Conservation (phyloP, 2,113 vertebrate species). For the Cyanocitta stelleri region DNA sequence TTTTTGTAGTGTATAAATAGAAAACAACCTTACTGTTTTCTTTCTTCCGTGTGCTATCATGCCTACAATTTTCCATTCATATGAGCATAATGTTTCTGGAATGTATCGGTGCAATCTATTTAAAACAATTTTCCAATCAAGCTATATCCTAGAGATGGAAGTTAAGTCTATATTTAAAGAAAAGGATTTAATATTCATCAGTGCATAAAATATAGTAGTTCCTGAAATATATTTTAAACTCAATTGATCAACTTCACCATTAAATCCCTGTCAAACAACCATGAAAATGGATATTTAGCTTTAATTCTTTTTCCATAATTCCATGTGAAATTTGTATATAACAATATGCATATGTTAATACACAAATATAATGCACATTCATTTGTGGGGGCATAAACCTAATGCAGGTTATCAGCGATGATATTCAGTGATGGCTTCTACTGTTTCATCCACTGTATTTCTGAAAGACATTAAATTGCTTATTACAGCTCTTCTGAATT, state of each 20-base stretch:
- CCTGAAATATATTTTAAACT: conserved; percentile 35
- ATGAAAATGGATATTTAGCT: background rate
- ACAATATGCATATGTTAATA: background rate
- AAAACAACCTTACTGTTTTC: background rate
- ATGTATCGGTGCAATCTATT: background rate
- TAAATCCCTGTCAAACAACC: background rate
- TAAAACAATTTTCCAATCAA: conserved; percentile 55
- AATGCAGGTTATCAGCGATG: background rate
- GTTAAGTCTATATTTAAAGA: conserved; percentile 34
- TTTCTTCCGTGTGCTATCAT: background rate
- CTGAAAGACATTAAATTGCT: background rate
- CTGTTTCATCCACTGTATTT: background rate
- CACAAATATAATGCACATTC: background rate
- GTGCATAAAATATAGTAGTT: conserved; percentile 34
- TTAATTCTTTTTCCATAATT: background rate
- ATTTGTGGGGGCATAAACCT: background rate
- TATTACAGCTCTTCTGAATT: background rate
- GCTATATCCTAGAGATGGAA: conserved; percentile 46
- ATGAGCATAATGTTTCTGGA: conserved; percentile 4
- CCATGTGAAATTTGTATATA: background rate
- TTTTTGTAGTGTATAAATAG: background rate
- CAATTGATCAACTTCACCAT: background rate
- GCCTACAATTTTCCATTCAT: conserved; percentile 32
- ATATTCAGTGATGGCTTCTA: background rate
- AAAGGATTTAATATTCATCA: conserved; percentile 31